Conservation (phyloP, 2,113 vertebrate species). For the Lichenostomus cassidix region DNA sequence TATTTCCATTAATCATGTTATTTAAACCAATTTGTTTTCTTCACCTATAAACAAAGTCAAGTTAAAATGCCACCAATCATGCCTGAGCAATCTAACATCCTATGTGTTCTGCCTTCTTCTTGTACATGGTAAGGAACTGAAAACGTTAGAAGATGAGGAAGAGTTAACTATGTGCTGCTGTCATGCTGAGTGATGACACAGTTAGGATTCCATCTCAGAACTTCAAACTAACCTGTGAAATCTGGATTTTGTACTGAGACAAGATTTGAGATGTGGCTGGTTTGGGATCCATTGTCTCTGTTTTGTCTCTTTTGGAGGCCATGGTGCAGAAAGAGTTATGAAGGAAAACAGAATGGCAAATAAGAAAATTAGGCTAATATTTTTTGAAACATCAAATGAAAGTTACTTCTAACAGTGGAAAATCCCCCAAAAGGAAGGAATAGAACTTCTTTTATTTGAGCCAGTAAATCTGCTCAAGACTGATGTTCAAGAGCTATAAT, state of each 20-base stretch:
- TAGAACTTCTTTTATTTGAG: neutral
- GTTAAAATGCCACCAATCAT: neutral
- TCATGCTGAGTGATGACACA: neutral
- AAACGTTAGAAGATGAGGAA: neutral
- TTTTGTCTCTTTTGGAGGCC: neutral
- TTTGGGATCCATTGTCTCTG: neutral
- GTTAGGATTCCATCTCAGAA: neutral
- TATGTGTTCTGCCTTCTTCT: neutral
- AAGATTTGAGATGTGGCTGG: neutral
- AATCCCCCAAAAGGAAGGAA: neutral
- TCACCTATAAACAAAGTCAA: neutral
- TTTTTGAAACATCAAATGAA: neutral
- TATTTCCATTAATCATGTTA: neutral
- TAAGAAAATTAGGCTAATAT: neutral
- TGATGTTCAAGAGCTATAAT: neutral
- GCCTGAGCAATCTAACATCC: neutral
- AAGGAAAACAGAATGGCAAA: neutral
- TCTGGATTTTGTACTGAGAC: neutral
- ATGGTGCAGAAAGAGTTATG: neutral
- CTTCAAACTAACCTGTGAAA: neutral
- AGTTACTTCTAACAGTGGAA: neutral
- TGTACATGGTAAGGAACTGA: neutral
- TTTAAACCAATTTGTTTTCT: neutral
- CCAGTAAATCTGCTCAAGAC: neutral
- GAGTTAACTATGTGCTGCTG: neutral